Base-by-base conservation (phyloP, 1,140 invertebrate genomes). In the Aphelenchoides besseyi region DNA sequence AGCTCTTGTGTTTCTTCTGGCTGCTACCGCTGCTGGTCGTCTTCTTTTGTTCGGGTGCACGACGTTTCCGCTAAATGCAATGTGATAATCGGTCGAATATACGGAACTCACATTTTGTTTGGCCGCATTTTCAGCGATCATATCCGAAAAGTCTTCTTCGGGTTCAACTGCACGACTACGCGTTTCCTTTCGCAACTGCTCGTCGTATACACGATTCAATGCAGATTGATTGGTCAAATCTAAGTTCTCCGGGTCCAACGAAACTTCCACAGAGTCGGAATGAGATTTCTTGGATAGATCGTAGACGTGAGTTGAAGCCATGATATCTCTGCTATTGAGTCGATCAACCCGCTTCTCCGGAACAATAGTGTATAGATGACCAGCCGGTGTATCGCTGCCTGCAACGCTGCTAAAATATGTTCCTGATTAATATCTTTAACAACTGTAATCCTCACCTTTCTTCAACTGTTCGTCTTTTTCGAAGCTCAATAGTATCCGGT, bases 111-210 rank as follows among this genome's bases (percentile, higher is more conserved):
- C 80, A 16, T 61, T 68, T 85, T 96, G 93, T 77, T 94, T 90
- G 28, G 94, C 93, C 26, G 95, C 93, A 86, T 98, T 95, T 86
- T 98, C 95, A 28, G 94, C 94, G 71, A 98, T 89, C 94, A 98
- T 97, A 84, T 98, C 95, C 26, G 93, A 95, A 12, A 98, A 88
- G 88, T 98, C 96, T 87, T 98, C 96, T 26, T 82, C 76, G n/a
- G 48, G 57, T 91, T 90, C 35, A 92, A 86, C 69, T 16, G 52
- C 32, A 28, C 74, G 36, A 53, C 35, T 74, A 18, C 36, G 55
- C 9, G 61, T 77, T 64, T 82, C 73, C 62, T 85, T 90, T 69
- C 95, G 94, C 77, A 84, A 55, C 63, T 85, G 82, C 41, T 97
- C 92, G 85, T 98, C 96, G 85, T 98, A 98, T 36, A 95, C 88